Base-by-base conservation (phyloP, 2,113 vertebrate species). In the Polypterus bichir region DNA sequence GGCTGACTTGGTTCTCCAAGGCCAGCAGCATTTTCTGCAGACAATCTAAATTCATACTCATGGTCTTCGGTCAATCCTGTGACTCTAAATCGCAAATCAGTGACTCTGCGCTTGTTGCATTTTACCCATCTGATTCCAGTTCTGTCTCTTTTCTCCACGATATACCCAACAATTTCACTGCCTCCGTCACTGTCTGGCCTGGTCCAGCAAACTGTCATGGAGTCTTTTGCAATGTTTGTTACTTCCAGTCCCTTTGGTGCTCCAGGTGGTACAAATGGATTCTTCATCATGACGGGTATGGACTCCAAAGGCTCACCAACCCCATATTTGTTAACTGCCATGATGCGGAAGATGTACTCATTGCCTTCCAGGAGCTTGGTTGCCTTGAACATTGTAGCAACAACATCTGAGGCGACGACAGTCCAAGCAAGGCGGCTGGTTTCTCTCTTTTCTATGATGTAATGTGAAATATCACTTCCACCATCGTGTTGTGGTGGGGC, bases 361-460 rank as follows among this genome's bases (percentile, higher is more conserved):
- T 99, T 99, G 65, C 96, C 94, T 80, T 94, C 90, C 66, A 99
- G 73, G 60, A 99, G 89, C 73, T 97, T 99, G 65, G 94, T 97
- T 75, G 97, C 89, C 81, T 98, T 99, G 57, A 91, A 70, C 84
- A 91, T 92, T 62, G 93, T 93, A 68, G 93, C 91, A 71, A 85
- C 76, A 77, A 91, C 91, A 59, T 99, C 93, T 70, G 87, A 73
- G 66, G 87, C 78, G 67, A 97, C 94, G 68, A 97, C 77, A 70
- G 95, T 99, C 96, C 96, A 99, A 51, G 96, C 89, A 67, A 99
- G 79, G 53, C 93, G 90, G 70, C 94, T 98, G 5, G 96, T 99
- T 90, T 99, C 94, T 82, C 96, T 84, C 75, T 97, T 98, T 76
- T 99, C 92, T 77, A 99, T 88, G 27, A 95, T 61, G 59, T 97